Conservation (phyloP, 2,888 invertebrate species). For the Morpho achilles region DNA sequence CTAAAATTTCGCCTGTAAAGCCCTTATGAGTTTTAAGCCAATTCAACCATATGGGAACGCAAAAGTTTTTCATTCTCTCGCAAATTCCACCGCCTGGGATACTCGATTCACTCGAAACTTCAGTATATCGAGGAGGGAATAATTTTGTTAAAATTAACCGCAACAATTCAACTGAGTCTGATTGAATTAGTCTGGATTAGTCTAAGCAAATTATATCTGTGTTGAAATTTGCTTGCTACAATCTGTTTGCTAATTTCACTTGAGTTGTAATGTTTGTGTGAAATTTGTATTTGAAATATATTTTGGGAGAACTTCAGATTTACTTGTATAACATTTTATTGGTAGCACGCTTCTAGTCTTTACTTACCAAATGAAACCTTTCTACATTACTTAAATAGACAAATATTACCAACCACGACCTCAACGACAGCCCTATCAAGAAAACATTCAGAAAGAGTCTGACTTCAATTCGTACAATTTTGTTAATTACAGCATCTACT, state of each 20-base stretch:
- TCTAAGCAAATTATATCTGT: conserved; percentile 20
- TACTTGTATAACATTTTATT: too few species aligned
- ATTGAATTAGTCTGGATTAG: conserved; percentile 23
- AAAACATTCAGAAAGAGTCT: too few species aligned
- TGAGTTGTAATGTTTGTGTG: conserved; percentile 1
- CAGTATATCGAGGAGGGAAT: conserved; percentile 23
- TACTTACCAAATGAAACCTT: too few species aligned
- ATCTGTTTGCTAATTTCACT: conserved; percentile 12
- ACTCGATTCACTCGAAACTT: conserved; percentile 21
- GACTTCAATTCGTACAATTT: too few species aligned
- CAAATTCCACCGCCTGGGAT: conserved; percentile 5
- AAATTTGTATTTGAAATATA: neutral
- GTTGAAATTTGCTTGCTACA: conserved; percentile 10
- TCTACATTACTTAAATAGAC: too few species aligned
- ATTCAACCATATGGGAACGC: conserved; percentile 18
- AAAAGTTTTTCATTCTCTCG: conserved; percentile 15
- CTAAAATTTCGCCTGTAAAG: neutral
- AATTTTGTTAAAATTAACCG: conserved; percentile 20
- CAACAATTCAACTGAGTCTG: conserved; percentile 18
- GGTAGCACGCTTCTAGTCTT: too few species aligned
- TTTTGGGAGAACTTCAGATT: too few species aligned
- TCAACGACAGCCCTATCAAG: too few species aligned
- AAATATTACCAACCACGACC: too few species aligned
- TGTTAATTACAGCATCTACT: too few species aligned
- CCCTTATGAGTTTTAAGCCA: conserved; percentile 9